phyloP scores from a whole-genome alignment of 1,140 invertebrate species.

The Saccostrea echinata region DNA sequence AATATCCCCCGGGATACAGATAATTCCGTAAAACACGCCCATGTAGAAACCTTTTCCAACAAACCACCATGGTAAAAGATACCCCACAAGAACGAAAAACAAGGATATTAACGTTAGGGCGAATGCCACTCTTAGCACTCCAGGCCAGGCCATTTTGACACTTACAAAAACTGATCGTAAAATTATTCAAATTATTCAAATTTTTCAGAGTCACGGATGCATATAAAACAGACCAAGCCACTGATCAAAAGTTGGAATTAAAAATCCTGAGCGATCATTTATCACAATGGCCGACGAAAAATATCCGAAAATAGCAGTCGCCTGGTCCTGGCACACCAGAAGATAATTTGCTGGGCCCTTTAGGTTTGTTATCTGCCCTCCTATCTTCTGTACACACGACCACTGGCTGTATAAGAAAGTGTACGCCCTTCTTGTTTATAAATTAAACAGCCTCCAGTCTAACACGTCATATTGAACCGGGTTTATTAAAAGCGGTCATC shows the following conservation, averaged over 20 bases:
- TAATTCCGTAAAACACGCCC: not conserved
- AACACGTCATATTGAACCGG: not conserved
- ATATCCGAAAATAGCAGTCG: not conserved
- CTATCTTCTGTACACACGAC: conserved; percentile 19
- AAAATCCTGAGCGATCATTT: not conserved
- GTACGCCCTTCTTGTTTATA: conserved; percentile 31
- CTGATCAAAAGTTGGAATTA: not conserved
- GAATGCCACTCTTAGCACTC: conserved; percentile 6
- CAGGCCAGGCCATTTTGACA: conserved; percentile 22
- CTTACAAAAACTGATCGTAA: not conserved
- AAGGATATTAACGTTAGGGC: not conserved
- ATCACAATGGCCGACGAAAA: conserved; percentile 13
- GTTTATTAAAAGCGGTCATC: not conserved
- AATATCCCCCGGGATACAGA: conserved; percentile 3
- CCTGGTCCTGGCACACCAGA: not conserved
- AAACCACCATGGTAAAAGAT: conserved; percentile 6
- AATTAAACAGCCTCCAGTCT: conserved; percentile 12
- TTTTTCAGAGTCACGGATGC: not conserved
- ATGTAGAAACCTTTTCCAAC: not conserved
- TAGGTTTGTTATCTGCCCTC: not conserved
- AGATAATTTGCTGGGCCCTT: not conserved
- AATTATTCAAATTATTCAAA: conserved; percentile 7
- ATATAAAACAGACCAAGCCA: not conserved
- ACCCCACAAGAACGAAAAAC: conserved; percentile 10
- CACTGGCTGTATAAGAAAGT: conserved; percentile 13